Base-by-base conservation (phyloP, 1,140 invertebrate genomes). In the Batillaria attramentaria region DNA sequence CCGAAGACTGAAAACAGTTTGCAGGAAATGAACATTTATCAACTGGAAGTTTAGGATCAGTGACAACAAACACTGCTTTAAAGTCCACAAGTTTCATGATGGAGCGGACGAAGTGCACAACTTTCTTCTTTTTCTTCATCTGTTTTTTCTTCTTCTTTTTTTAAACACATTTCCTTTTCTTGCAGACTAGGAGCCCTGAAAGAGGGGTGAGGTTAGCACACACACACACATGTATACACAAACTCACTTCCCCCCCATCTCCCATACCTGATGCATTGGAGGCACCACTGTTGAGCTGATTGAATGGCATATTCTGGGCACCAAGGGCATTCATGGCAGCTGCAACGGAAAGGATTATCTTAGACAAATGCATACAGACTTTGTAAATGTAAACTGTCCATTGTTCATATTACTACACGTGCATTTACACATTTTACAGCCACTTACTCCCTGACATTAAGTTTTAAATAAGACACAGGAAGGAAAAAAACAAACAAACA, bases 251-350 rank as follows among this genome's bases (percentile, higher is more conserved):
- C n/a, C n/a, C n/a, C n/a, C n/a, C n/a, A n/a, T n/a, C 57, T 57
- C 60, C 31, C 73, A 41, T 75, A 75, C 84, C 83, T 76, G 83
- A 78, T 33, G 74, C 79, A 77, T 79, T 82, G 28, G 83, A 73
- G 31, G 81, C 57, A 39, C 73, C 57, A 42, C 39, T 65, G 39
- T 75, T 70, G n/a, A 70, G 35, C 68, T 70, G 68, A n/a, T 42
- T 62, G 31, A 75, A 75, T 35, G 73, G 73, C 73, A 75, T 75
- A 54, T 75, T 75, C 73, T 75, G 73, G 91, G 97, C 77, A 74
- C 85, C 83, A 73, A 85, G 42, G 35, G 84, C 81, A 79, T 81
- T 84, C 18, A 85, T 54, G 43, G 82, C 81, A 75, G 78, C 83
- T 81, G 72, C 33, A 70, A 60, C 57, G n/a, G n/a, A n/a, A n/a